Conservation (phyloP, 2,797 vertebrate species). For the Pangasius larnaudii region DNA sequence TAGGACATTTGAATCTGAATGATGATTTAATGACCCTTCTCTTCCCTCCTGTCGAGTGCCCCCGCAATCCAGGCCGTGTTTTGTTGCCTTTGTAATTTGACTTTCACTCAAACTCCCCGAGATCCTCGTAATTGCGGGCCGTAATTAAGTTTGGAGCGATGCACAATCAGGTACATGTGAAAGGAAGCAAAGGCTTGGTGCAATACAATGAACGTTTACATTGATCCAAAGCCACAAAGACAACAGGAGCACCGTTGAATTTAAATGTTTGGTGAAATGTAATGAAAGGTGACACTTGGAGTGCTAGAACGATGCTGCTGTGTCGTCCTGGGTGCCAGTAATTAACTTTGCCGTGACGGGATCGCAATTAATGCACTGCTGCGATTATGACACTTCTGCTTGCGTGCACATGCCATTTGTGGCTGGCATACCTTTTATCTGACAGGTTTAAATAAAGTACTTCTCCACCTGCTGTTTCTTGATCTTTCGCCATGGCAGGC, state of each 20-base stretch:
- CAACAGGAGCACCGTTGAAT: slow-evolving; percentile 68
- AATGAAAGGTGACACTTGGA: slow-evolving; percentile 73
- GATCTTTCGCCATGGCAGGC: slow-evolving; percentile 55
- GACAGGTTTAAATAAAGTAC: slow-evolving; percentile 48
- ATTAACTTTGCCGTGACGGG: slow-evolving; percentile 68
- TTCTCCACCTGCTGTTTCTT: slow-evolving; percentile 46
- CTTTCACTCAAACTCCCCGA: slow-evolving; percentile 75
- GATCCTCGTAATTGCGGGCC: slow-evolving; percentile 76
- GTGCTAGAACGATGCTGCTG: slow-evolving; percentile 60
- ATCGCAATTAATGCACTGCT: slow-evolving; percentile 65
- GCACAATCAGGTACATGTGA: slow-evolving; percentile 59
- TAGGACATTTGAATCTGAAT: slow-evolving; percentile 84
- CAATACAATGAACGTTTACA: slow-evolving; percentile 65
- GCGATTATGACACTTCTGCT: slow-evolving; percentile 65
- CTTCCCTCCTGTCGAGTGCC: slow-evolving; percentile 80
- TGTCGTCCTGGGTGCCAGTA: slow-evolving; percentile 59
- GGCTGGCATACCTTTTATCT: slow-evolving; percentile 48
- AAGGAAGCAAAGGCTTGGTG: slow-evolving; percentile 60
- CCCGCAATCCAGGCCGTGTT: slow-evolving; percentile 81
- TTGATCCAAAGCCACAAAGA: slow-evolving; percentile 75
- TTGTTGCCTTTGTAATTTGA: slow-evolving; percentile 77
- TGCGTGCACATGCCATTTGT: slow-evolving; percentile 38
- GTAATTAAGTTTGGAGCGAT: slow-evolving; percentile 75
- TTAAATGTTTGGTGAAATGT: slow-evolving; percentile 72
- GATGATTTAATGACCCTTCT: slow-evolving; percentile 83